Conservation (phyloP, 1,140 invertebrate species). For the Aphelinus atriplicis region DNA sequence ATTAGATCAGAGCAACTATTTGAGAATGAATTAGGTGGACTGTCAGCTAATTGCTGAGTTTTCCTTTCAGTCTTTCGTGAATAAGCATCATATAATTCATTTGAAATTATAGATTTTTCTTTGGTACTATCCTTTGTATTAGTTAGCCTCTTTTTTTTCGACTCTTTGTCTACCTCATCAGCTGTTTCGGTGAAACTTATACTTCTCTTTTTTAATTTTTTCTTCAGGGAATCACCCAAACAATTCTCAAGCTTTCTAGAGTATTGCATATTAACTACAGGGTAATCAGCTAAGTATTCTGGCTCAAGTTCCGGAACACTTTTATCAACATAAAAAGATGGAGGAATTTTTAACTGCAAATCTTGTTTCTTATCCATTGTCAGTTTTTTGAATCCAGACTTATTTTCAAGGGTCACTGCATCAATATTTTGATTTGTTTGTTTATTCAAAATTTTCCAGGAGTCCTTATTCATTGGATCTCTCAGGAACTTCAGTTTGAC, state of each 20-base stretch:
- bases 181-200: not conserved
- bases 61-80: slow-evolving; percentile 14
- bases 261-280: not conserved
- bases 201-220: slow-evolving; percentile 12
- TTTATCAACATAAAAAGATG: not conserved
- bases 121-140: not conserved
- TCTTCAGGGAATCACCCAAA: slow-evolving; percentile 12
- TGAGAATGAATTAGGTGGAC: not conserved
- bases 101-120: not conserved
- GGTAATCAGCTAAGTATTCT: not conserved
- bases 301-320: slow-evolving; percentile 19
- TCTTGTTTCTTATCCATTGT: not conserved
- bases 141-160: not conserved
- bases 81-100: not conserved
- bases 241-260: not conserved
- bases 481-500: not conserved
- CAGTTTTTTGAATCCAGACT: not conserved
- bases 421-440: not conserved
- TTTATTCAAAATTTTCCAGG: not conserved
- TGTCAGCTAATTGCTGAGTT: not conserved
- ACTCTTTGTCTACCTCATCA: not conserved
- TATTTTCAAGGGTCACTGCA: not conserved
- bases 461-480: slow-evolving; percentile 7
- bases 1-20: not conserved
- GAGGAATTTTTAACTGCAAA: not conserved